A percentile compares a stretch with the other conserved stretches of the same genome.
phyloP scores from a whole-genome alignment of 2,888 invertebrate species.

The Parascotia fuliginaria region DNA sequence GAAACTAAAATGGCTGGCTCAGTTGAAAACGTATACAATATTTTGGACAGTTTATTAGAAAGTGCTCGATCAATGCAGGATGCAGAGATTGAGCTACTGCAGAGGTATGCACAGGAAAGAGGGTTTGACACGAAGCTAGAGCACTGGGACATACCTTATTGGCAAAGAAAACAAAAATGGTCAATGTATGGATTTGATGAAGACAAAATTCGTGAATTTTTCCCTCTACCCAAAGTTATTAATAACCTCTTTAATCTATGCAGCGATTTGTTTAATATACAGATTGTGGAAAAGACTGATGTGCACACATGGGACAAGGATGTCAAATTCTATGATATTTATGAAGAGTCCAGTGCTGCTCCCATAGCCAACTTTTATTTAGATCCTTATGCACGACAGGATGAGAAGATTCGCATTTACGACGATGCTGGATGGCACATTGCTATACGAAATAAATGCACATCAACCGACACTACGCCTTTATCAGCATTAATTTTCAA shows the following conservation, averaged over 20 bases:
- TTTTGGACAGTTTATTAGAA: slow-evolving; percentile 88
- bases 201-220: slow-evolving; percentile 90
- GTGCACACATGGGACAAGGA: slow-evolving; percentile 94
- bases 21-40: slow-evolving; percentile 89
- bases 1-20: slow-evolving; percentile 96
- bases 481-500: slow-evolving; percentile 94
- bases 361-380: slow-evolving; percentile 94
- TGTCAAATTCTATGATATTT: slow-evolving; percentile 93
- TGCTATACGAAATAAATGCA: slow-evolving; percentile 90
- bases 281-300: slow-evolving; percentile 88
- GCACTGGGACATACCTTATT: slow-evolving; percentile 95
- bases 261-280: slow-evolving; percentile 91
- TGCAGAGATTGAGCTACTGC: slow-evolving; percentile 89
- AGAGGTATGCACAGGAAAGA: slow-evolving; percentile 89
- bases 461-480: slow-evolving; percentile 88
- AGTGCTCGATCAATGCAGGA: slow-evolving; percentile 91
- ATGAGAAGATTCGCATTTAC: slow-evolving; percentile 87
- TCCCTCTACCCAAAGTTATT: slow-evolving; percentile 93
- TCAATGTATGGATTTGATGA: slow-evolving; percentile 89
- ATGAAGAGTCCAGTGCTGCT: slow-evolving; percentile 87
- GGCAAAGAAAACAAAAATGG: slow-evolving; percentile 91
- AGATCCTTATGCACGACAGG: slow-evolving; percentile 91
- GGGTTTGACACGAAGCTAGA: slow-evolving; percentile 90
- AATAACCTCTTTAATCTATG: slow-evolving; percentile 91
- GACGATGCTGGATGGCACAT: slow-evolving; percentile 91